Conservation (phyloP, 2,888 invertebrate genomes). For the Oligia latruncula region DNA sequence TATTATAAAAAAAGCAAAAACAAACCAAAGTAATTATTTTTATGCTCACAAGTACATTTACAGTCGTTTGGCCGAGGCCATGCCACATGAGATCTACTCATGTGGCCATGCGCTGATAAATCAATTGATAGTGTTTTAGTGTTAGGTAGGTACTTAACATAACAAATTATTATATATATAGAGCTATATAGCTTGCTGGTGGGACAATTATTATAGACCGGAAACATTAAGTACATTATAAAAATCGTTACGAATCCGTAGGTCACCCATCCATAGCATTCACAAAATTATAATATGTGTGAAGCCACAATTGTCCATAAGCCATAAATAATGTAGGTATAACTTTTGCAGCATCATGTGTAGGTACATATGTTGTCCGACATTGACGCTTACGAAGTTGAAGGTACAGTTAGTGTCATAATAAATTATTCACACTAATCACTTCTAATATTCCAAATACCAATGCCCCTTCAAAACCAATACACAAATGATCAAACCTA, state of each 20-base stretch:
- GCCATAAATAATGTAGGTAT: background rate
- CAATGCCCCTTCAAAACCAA: too few relatives aligned
- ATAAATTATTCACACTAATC: too few relatives aligned
- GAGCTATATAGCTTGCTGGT: background rate
- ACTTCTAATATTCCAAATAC: too few relatives aligned
- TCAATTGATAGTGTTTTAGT: conserved; percentile 28
- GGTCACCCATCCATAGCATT: background rate
- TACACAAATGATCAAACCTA: too few relatives aligned
- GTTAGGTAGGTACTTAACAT: background rate
- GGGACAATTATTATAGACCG: background rate
- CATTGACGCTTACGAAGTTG: too few relatives aligned
- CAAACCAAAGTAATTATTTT: conserved; percentile 21
- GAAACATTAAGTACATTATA: conserved; percentile 15
- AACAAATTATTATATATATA: background rate
- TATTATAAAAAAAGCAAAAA: conserved; percentile 32
- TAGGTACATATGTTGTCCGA: too few relatives aligned
- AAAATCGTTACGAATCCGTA: conserved; percentile 14
- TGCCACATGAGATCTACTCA: background rate
- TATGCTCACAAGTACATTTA: conserved; percentile 25
- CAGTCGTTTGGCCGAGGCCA: conserved; percentile 45
- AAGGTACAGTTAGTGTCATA: too few relatives aligned
- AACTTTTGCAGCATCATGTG: background rate
- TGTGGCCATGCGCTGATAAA: conserved; percentile 51
- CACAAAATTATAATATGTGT: background rate
- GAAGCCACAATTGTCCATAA: background rate